Conservation (phyloP, 1,140 invertebrate species). For the Drepana arcuata region DNA sequence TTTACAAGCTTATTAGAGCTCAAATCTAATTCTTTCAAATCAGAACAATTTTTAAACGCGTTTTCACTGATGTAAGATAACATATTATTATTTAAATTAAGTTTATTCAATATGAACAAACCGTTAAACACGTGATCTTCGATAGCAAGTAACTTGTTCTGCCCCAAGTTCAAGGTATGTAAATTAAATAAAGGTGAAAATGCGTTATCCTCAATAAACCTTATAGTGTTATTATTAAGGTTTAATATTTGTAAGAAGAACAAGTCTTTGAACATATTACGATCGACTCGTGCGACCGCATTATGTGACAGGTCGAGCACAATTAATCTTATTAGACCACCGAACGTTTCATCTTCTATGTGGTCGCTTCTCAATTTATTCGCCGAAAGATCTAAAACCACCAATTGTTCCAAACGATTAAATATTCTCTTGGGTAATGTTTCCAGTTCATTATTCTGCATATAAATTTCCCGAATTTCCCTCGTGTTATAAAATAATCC, state of each 20-base stretch:
- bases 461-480: conserved; percentile 81
- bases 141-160: conserved; percentile 82
- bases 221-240: conserved; percentile 84
- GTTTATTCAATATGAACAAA: conserved; percentile 84
- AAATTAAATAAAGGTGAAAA: conserved; percentile 87
- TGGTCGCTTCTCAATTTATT: conserved; percentile 81
- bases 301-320: conserved; percentile 81
- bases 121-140: conserved; percentile 85
- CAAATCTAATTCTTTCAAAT: conserved; percentile 85
- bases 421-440: conserved; percentile 80
- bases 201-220: conserved; percentile 82
- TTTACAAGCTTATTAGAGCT: conserved; percentile 83
- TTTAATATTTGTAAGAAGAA: conserved; percentile 88
- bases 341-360: conserved; percentile 79
- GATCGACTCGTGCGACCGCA: conserved; percentile 75
- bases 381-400: conserved; percentile 79
- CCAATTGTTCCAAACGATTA: conserved; percentile 77
- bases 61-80: conserved; percentile 81
- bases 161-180: conserved; percentile 83
- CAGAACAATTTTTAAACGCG: conserved; percentile 86
- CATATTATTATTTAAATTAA: conserved; percentile 85
- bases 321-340: conserved; percentile 78
- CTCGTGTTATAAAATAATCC: conserved; percentile 78
- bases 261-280: conserved; percentile 83
- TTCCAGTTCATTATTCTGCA: conserved; percentile 81